These are phyloP conservation scores for Pycnonotus jocosus DNA, from an alignment of 2,113 vertebrate genomes.

Conservation along the genomic window DNA sequence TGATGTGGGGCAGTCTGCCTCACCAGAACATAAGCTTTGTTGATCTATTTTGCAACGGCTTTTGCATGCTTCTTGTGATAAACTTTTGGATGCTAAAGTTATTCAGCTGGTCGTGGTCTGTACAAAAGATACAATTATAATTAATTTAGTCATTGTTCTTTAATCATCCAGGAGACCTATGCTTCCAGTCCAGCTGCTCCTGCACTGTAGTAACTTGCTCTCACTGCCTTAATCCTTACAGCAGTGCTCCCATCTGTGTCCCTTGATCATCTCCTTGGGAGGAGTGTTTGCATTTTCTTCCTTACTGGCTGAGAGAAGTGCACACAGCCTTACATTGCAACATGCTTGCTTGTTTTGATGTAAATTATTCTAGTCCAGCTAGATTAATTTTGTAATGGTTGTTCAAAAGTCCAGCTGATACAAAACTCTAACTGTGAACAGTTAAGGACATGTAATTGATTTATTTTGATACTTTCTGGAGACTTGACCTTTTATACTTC, in stretches of 20 bases:
- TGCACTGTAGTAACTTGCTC: background rate
- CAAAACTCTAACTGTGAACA: background rate
- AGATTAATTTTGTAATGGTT: background rate
- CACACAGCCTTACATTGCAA: background rate
- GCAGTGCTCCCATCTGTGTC: background rate
- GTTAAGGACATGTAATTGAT: background rate
- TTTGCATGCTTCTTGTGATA: background rate
- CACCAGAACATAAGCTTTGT: background rate
- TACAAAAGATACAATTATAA: background rate
- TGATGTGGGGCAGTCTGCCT: background rate
- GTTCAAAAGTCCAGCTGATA: background rate
- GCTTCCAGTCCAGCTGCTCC: background rate
- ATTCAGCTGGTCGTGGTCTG: background rate
- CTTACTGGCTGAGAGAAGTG: background rate
- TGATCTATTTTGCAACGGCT: accelerated
- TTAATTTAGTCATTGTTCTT: background rate
- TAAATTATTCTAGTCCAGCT: background rate
- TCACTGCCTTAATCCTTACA: background rate
- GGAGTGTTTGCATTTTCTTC: background rate
- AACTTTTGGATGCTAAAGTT: background rate
- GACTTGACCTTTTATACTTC: background rate
- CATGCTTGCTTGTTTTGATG: background rate
- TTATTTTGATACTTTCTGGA: background rate
- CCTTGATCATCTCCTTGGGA: background rate
- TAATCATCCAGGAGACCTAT: background rate